phyloP scores from a whole-genome alignment of 2,888 invertebrate species.

The Empis stercorea region DNA sequence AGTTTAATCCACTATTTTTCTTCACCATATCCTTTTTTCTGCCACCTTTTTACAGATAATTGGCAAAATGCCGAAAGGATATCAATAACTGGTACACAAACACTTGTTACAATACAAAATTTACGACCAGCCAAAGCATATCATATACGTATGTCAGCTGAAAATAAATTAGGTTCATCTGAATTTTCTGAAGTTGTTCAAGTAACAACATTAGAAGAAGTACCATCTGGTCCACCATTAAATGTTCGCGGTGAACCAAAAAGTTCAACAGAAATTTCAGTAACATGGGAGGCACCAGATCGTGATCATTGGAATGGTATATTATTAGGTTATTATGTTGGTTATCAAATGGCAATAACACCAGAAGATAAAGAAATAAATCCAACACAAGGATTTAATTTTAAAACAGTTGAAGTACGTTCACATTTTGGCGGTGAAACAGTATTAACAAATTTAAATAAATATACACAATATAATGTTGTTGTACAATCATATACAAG shows the following conservation, averaged over 20 bases:
- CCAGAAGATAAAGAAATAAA: slow-evolving; percentile 36
- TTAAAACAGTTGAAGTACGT: slow-evolving; percentile 64
- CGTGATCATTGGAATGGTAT: slow-evolving; percentile 80
- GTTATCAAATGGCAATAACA: slow-evolving; percentile 51
- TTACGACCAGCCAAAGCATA: slow-evolving; percentile 78
- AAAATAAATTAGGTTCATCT: slow-evolving; percentile 77
- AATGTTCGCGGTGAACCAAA: slow-evolving; percentile 73
- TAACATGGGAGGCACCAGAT: slow-evolving; percentile 79
- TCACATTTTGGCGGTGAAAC: slow-evolving; percentile 58
- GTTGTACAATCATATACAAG: slow-evolving; percentile 81
- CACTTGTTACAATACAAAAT: slow-evolving; percentile 65
- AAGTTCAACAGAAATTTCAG: slow-evolving; percentile 71
- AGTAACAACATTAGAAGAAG: slow-evolving; percentile 76
- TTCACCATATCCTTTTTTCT: no score
- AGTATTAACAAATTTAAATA: slow-evolving; percentile 55
- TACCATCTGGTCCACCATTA: slow-evolving; percentile 68
- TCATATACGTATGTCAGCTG: slow-evolving; percentile 77
- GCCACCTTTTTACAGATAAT: slow-evolving; percentile 45
- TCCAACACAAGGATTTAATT: slow-evolving; percentile 49
- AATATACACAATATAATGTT: slow-evolving; percentile 68
- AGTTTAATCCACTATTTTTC: no score
- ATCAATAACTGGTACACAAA: slow-evolving; percentile 69
- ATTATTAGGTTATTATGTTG: slow-evolving; percentile 74
- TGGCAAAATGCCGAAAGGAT: slow-evolving; percentile 76
- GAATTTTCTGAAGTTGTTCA: slow-evolving; percentile 75